Conservation (phyloP, 2,888 invertebrate species). For the Lysandra coridon region DNA sequence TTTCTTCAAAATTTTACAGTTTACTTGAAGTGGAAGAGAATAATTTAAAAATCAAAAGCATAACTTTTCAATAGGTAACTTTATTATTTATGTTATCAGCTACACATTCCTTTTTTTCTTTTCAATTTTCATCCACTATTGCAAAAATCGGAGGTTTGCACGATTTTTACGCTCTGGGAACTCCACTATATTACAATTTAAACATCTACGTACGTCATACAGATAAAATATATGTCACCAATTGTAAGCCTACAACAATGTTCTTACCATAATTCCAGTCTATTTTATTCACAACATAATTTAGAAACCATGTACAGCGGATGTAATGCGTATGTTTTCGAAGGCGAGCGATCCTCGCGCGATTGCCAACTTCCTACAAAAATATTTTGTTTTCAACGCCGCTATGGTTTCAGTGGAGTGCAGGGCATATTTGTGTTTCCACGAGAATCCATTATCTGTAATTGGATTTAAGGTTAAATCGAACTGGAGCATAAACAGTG, state of each 20-base stretch:
- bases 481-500: conserved; percentile 67
- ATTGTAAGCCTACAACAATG: background rate
- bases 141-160: no score
- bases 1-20: no score
- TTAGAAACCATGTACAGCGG: background rate
- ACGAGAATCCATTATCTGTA: conserved; percentile 17
- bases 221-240: background rate
- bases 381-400: conserved; percentile 5
- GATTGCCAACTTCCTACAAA: background rate
- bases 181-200: no score
- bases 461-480: conserved; percentile 26
- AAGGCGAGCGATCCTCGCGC: background rate
- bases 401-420: conserved; percentile 2
- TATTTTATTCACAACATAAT: background rate
- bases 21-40: no score
- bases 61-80: no score
- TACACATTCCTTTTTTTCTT: no score
- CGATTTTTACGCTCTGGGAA: no score
- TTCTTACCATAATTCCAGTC: background rate
- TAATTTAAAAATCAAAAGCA: no score
- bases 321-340: background rate
- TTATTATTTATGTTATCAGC: no score
- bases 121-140: no score
- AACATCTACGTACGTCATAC: no score
- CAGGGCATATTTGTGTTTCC: conserved; percentile 13